A percentile compares a stretch with the other conserved stretches of the same genome.
Conservation (phyloP, 2,797 vertebrate genomes). For the Bradypodion ventrale region DNA sequence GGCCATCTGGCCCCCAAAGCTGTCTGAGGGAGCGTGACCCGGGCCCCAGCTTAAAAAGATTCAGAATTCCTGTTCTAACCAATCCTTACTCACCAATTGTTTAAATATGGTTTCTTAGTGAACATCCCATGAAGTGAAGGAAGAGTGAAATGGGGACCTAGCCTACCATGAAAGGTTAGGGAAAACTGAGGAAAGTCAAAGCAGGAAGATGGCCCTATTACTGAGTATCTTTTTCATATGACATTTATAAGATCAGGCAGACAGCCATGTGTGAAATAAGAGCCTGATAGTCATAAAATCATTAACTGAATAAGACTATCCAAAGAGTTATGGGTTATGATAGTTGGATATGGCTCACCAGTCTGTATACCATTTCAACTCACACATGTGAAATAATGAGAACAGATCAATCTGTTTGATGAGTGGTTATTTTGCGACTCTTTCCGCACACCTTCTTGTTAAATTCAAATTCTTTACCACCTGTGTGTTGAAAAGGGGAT, state of each 20-base stretch:
- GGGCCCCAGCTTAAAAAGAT: too few relatives aligned
- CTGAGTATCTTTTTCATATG: neutral
- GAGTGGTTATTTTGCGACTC: constrained; percentile 51
- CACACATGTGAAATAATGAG: constrained; percentile 58
- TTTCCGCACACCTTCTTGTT: constrained; percentile 47
- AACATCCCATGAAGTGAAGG: neutral
- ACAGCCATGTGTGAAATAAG: neutral
- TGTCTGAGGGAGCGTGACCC: too few relatives aligned
- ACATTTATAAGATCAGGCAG: neutral
- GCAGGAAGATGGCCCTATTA: neutral
- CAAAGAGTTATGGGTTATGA: constrained; percentile 41
- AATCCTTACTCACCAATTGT: neutral
- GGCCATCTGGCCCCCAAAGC: too few relatives aligned
- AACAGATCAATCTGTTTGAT: constrained; percentile 44
- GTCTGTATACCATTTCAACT: constrained; percentile 47
- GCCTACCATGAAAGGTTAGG: neutral
- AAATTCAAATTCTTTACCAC: constrained; percentile 73
- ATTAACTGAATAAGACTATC: constrained; percentile 32
- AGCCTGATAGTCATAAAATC: neutral
- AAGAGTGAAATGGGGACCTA: neutral
- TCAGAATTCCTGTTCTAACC: too few relatives aligned
- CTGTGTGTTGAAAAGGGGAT: constrained; percentile 67
- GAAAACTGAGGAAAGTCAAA: neutral
- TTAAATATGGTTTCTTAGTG: neutral
- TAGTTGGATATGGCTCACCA: constrained; percentile 18